Evolutionary conservation across 2,113 vertebrate species (phyloP), one percentile per base, ranked within the genome.

Genomic region (Zapus hudsonius): DNA sequence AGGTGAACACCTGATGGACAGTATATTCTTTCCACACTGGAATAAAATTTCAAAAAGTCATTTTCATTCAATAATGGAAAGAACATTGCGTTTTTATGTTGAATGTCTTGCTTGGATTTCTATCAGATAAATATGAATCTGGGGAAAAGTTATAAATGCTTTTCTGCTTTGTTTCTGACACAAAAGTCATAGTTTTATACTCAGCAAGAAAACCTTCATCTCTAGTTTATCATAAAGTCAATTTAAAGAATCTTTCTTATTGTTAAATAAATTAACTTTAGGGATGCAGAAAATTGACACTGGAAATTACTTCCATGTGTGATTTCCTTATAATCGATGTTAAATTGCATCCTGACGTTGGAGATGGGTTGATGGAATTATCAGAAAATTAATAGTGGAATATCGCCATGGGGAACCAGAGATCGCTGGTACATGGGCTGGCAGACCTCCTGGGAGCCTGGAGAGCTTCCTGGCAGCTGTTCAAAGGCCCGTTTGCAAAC

Each of bases 401-500:
- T n/a, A 64, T 4, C 13, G 83, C 0, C 0, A 19, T 75, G 40
- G 29, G 0, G 52, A 38, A 13, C 44, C 29, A 22, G 61, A 89
- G 10, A 76, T 57, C 25, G 47, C 31, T 87, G 47, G 67, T 19
- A 20, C 47, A 33, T 25, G 82, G 27, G 31, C 57, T 85, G 72
- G 47, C 69, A 87, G 67, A 84, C 59, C 33, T 55, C 86, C 31
- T 74, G 57, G 31, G 1, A 31, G 5, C 73, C 91, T 92, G 47
- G 89, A 97, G 44, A 42, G 0, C 47, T 73, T 63, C 73, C 85
- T 85, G 76, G 79, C 84, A 95, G 92, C 92, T 83, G 10, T 38
- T 73, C 0, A 87, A 89, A 94, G 79, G 52, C 33, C 84, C 20
- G 52, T 94, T 96, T 94, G 64, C 83, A 87, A 90, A 33, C 82